Evolutionary conservation across 2,797 vertebrate species (phyloP), one percentile per base, ranked within the genome.

Genomic region (Spheniscus humboldti): DNA sequence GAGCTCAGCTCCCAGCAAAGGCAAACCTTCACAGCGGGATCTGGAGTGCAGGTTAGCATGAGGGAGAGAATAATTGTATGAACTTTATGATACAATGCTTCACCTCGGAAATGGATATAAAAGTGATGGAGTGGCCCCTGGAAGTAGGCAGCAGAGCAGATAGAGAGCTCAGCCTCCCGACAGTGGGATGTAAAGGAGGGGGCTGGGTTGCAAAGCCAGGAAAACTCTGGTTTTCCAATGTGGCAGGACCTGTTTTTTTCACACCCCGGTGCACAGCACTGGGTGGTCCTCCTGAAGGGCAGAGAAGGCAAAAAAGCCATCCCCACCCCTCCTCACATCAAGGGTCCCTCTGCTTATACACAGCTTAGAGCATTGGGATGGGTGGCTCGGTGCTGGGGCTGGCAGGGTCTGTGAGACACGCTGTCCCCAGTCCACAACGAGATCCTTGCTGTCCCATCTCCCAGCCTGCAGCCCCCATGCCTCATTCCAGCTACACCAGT

Each of bases 241-340:
- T 47, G 22, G 10, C n/a, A 17, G n/a, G 19, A 30, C 12, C 25
- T 39, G 13, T 1, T 6, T 31, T 69, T 55, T 48, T 37, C 48
- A 60, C 17, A 59, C 2, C 22, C 22, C 0, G 0, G 19, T n/a
- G n/a, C n/a, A 43, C 43, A 59, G 19, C 39, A 23, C 57, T 6
- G 1, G 28, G 20, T 59, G 31, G 25, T 64, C 7, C 22, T 80
- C 28, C 55, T 24, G 24, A 87, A 86, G 69, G 33, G 35, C 37
- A 88, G 52, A 71, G 28, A 35, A 64, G 13, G 35, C 18, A 73
- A 55, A 60, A 80, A 62, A 57, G 9, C 24, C 43, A 28, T 33
- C 25, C 9, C 15, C 24, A 62, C 2, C 4, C 10, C 27, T 80
- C 37, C 22, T 74, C 28, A 72, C 7, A 18, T 9, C 12, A 13